Evolutionary conservation across 2,888 invertebrate species (phyloP).

Genomic region (Icerya purchasi): DNA sequence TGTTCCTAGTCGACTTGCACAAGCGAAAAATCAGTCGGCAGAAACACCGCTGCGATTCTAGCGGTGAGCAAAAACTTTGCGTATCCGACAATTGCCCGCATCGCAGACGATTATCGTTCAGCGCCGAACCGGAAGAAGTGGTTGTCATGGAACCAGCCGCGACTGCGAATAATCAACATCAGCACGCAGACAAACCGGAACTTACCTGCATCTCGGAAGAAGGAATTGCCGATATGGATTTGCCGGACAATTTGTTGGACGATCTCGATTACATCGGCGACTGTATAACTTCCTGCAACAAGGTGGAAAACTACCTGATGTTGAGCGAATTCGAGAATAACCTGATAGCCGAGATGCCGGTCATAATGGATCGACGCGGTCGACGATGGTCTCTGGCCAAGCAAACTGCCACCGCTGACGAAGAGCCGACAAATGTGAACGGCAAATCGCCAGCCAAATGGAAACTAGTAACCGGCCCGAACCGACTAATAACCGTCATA

Average conservation of each 20-base stretch:
- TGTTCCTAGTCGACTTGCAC: slow-evolving; percentile 63
- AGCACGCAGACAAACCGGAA: slow-evolving; percentile 38
- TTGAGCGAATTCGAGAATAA: slow-evolving; percentile 70
- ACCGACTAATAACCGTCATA: slow-evolving; percentile 52
- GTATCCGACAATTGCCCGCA: slow-evolving; percentile 35
- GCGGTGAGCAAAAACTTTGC: slow-evolving; percentile 34
- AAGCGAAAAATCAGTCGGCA: slow-evolving; percentile 44
- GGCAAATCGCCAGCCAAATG: slow-evolving; percentile 23
- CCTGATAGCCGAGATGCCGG: slow-evolving; percentile 53
- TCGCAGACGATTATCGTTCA: slow-evolving; percentile 33
- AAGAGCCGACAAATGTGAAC: slow-evolving; percentile 18
- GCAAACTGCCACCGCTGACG: slow-evolving; percentile 23
- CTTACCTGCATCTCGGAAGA: slow-evolving; percentile 69
- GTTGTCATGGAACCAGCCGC: slow-evolving; percentile 18
- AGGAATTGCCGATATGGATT: slow-evolving; percentile 59
- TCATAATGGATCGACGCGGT: slow-evolving; percentile 45
- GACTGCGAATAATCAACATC: slow-evolving; percentile 19
- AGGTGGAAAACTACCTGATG: slow-evolving; percentile 66
- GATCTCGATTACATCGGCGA: slow-evolving; percentile 60
- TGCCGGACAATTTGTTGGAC: slow-evolving; percentile 55
- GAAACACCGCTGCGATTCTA: slow-evolving; percentile 36
- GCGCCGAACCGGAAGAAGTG: slow-evolving; percentile 32
- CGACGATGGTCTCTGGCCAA: slow-evolving; percentile 49
- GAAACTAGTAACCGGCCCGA: slow-evolving; percentile 28
- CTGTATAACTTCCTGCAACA: slow-evolving; percentile 66